phyloP scores from a whole-genome alignment of 2,888 invertebrate genomes.

The Helleia helle region DNA sequence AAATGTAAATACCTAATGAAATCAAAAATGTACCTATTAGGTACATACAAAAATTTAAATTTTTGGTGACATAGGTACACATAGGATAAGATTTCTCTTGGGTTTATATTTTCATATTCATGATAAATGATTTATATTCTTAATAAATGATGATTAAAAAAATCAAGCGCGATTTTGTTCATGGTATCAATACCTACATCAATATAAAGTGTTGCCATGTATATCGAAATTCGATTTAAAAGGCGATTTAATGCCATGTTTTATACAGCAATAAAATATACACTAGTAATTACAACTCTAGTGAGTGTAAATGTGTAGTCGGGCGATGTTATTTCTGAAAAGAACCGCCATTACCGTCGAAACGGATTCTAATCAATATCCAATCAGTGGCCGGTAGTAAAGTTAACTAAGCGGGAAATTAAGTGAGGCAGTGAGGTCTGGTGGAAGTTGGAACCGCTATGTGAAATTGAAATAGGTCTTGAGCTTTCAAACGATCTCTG shows the following conservation, averaged over 20 bases:
- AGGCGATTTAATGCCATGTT: slow-evolving; percentile 49
- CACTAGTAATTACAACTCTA: slow-evolving; percentile 59
- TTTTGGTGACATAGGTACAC: too few species aligned
- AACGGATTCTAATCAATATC: slow-evolving; percentile 69
- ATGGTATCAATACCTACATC: too few species aligned
- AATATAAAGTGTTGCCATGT: background rate
- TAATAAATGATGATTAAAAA: too few species aligned
- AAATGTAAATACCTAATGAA: too few species aligned
- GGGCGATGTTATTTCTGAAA: slow-evolving; percentile 58
- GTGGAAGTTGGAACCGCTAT: too few species aligned
- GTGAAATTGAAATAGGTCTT: slow-evolving; percentile 4
- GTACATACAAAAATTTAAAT: too few species aligned
- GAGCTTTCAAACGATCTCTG: too few species aligned
- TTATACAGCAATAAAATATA: slow-evolving; percentile 58
- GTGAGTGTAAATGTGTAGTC: slow-evolving; percentile 66
- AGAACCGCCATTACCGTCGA: slow-evolving; percentile 56
- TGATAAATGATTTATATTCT: too few species aligned
- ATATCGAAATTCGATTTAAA: slow-evolving; percentile 23
- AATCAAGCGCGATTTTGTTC: too few species aligned
- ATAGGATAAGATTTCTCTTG: too few species aligned
- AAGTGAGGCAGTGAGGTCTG: slow-evolving; percentile 39
- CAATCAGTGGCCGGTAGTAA: slow-evolving; percentile 63
- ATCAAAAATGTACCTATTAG: too few species aligned
- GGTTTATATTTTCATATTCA: too few species aligned
- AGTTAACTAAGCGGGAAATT: slow-evolving; percentile 73